Evolutionary conservation across 2,888 invertebrate genomes (phyloP), one percentile per base, ranked within the genome.

Genomic region (Gymnoscelis rufifasciata): DNA sequence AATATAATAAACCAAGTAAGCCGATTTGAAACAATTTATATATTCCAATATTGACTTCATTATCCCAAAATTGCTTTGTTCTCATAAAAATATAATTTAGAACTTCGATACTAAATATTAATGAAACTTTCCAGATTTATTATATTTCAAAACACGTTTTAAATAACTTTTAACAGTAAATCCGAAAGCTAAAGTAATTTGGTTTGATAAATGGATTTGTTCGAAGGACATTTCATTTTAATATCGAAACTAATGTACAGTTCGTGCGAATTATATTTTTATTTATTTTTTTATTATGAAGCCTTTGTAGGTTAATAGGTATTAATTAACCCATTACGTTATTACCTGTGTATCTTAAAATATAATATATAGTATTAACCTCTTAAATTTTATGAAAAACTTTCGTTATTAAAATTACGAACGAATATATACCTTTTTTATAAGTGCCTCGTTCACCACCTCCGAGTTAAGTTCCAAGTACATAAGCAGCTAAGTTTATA

Each of bases 81-180:
- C 38, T 39, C 29, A 31, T 47, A 37, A 39, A 45, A 53, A 42
- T 14, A 47, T 19, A 10, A 53, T 52, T 51, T 47, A 50, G 38
- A 23, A 31, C 40, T 12, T 19, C 30, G 40, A 51, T 47, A 49
- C 43, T 12, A 19, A 41, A 52, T 40, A 38, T 45, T 42, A 47
- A 47, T 40, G 36, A 51, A 56, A 56, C 44, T 56, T 51, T 46
- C 39, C 43, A 40, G 37, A 52, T 49, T 52, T 41, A 48, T 43
- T 48, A 43, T 40, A 43, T 40, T 45, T 41, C 41, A 29, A 50
- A 37, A 47, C 43, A 41, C 33, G 37, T 48, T 44, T 29, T 38
- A 40, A 43, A 38, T 47, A 45, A 44, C 33, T 50, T 50, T 31
- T 14, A 45, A 41, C n/a, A 33, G 33, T 52, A 38, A 43, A 52